Evolutionary conservation across 2,797 vertebrate genomes (phyloP).

Genomic region (Lutjanus argentimaculatus): DNA sequence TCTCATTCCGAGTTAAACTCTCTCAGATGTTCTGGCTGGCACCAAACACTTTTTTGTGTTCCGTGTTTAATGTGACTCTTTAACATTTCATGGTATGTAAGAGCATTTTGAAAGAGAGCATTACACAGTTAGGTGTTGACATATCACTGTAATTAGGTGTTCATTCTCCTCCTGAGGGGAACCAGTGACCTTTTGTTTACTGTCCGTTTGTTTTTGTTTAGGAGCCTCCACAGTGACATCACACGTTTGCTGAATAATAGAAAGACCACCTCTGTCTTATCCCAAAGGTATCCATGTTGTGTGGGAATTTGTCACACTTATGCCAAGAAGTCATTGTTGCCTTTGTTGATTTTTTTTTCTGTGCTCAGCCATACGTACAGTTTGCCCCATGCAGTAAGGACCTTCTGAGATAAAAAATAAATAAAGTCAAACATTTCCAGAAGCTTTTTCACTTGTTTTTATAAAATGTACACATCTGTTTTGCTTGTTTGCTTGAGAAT

Average conservation of each 20-base stretch:
- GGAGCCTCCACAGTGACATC: slow-evolving; percentile 34
- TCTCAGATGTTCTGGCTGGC: slow-evolving; percentile 51
- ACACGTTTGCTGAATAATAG: slow-evolving; percentile 28
- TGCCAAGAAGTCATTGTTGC: slow-evolving; percentile 85
- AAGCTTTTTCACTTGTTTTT: slow-evolving; percentile 32
- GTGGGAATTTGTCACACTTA: slow-evolving; percentile 69
- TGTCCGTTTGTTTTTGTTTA: slow-evolving; percentile 42
- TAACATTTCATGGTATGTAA: slow-evolving; percentile 22
- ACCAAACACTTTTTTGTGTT: slow-evolving; percentile 42
- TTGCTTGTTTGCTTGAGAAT: background rate
- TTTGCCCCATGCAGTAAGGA: slow-evolving; percentile 72
- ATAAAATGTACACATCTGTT: background rate
- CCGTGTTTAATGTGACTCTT: slow-evolving; percentile 32
- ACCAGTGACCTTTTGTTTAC: slow-evolving; percentile 33
- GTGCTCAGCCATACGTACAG: slow-evolving; percentile 84
- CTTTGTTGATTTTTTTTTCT: slow-evolving; percentile 71
- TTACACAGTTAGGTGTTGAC: slow-evolving; percentile 37
- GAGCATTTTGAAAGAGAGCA: slow-evolving; percentile 28
- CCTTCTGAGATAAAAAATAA: slow-evolving; percentile 64
- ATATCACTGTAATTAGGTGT: slow-evolving; percentile 45
- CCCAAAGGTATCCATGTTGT: slow-evolving; percentile 79
- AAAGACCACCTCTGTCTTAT: slow-evolving; percentile 69
- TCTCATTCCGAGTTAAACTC: slow-evolving; percentile 28
- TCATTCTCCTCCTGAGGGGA: slow-evolving; percentile 7
- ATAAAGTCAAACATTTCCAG: slow-evolving; percentile 82